Conservation (phyloP, 1,140 invertebrate genomes). For the Charaxes varanes region DNA sequence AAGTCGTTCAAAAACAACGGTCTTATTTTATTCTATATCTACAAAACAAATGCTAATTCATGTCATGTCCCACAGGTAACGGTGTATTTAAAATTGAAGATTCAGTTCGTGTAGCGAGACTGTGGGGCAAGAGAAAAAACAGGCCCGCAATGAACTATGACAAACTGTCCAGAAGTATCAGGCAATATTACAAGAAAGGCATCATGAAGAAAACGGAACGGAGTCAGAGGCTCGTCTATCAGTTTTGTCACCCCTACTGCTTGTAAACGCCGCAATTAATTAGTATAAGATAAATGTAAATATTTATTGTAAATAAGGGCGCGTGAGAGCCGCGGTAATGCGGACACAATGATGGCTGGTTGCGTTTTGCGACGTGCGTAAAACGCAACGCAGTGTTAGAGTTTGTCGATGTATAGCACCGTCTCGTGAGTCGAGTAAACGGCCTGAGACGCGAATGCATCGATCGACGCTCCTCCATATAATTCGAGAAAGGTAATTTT, state of each 20-base stretch:
- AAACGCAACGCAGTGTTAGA: slow-evolving; percentile 44
- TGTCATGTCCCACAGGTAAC: slow-evolving; percentile 73
- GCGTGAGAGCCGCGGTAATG: slow-evolving; percentile 64
- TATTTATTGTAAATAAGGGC: slow-evolving; percentile 71
- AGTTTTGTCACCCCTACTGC: slow-evolving; percentile 97
- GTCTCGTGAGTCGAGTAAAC: slow-evolving; percentile 31
- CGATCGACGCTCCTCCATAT: slow-evolving; percentile 47
- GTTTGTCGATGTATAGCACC: slow-evolving; percentile 40
- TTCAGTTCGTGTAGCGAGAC: slow-evolving; percentile 93
- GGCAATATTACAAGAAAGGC: slow-evolving; percentile 99
- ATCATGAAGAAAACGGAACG: slow-evolving; percentile 99
- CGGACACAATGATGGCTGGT: slow-evolving; percentile 46
- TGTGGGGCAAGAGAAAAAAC: slow-evolving; percentile 98
- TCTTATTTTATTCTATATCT: slow-evolving; percentile 23
- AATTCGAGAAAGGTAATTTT: slow-evolving; percentile 72
- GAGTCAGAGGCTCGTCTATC: slow-evolving; percentile 98
- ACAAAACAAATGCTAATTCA: slow-evolving; percentile 53
- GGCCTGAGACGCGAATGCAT: slow-evolving; percentile 20
- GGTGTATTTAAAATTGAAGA: slow-evolving; percentile 99
- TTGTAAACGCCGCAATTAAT: slow-evolving; percentile 73
- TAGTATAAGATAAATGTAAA: slow-evolving; percentile 54
- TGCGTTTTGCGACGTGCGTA: slow-evolving; percentile 44
- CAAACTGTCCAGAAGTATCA: slow-evolving; percentile 96
- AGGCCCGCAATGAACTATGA: slow-evolving; percentile 99
- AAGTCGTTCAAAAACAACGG: slow-evolving; percentile 30